A percentile compares a stretch with the other conserved stretches of the same genome.
Evolutionary conservation across 2,888 invertebrate genomes (phyloP).

Genomic region (Plemyria rubiginata): DNA sequence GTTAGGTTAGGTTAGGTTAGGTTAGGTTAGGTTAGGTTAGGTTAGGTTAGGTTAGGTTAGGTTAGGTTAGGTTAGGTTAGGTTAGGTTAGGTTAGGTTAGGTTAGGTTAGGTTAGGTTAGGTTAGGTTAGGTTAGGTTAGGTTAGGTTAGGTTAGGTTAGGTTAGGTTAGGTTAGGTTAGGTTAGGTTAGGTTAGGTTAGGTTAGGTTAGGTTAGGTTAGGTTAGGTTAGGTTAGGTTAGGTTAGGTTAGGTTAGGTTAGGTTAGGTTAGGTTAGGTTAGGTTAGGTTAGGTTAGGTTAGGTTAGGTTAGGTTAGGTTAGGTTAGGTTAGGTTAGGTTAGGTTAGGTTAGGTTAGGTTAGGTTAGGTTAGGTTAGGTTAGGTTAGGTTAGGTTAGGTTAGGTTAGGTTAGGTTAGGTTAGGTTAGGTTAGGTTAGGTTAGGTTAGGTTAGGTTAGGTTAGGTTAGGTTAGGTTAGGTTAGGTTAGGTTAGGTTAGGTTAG

Average conservation of each 20-base stretch:
- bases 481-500: conserved; percentile 22
- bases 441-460: conserved; percentile 31
- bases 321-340: too few species aligned
- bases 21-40: conserved; percentile 16
- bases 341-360: conserved; percentile 30
- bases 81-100: conserved; percentile 15
- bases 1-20: conserved; percentile 10
- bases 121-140: conserved; percentile 16
- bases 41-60: conserved; percentile 21
- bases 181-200: conserved; percentile 31
- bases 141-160: conserved; percentile 25
- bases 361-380: conserved; percentile 29
- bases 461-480: conserved; percentile 24
- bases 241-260: conserved; percentile 22
- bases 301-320: too few species aligned
- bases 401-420: conserved; percentile 32
- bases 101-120: conserved; percentile 19
- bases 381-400: conserved; percentile 34
- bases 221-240: conserved; percentile 28
- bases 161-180: conserved; percentile 31
- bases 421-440: conserved; percentile 30
- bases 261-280: conserved; percentile 14
- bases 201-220: conserved; percentile 30
- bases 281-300: conserved; percentile 30
- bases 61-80: conserved; percentile 22